These are phyloP conservation scores for Patella ulyssiponensis DNA, from an alignment of 2,888 invertebrate genomes.

Conservation along the genomic window DNA sequence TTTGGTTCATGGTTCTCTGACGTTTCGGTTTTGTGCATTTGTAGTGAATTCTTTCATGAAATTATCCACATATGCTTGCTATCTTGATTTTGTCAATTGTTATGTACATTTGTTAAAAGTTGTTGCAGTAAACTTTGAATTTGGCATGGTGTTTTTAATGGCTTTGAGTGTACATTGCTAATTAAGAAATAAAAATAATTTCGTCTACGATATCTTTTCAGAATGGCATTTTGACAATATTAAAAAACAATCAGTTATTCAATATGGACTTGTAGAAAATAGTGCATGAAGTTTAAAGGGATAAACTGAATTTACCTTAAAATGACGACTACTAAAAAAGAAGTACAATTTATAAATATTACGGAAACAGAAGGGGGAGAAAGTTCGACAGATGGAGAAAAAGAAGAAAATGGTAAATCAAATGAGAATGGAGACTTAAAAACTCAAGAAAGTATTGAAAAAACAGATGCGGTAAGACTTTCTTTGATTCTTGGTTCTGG, in stretches of 20 bases:
- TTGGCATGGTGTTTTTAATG: too few relatives aligned
- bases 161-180: neutral
- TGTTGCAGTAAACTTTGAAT: too few relatives aligned
- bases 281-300: neutral
- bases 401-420: neutral
- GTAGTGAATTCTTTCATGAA: too few relatives aligned
- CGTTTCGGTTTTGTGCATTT: too few relatives aligned
- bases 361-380: neutral
- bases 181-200: neutral
- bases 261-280: too few relatives aligned
- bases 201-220: neutral
- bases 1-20: too few relatives aligned
- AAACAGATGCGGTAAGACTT: neutral
- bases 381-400: constrained; percentile 6
- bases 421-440: neutral
- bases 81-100: too few relatives aligned
- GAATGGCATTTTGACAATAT: neutral
- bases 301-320: neutral
- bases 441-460: neutral
- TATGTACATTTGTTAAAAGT: too few relatives aligned
- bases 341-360: neutral
- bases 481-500: neutral
- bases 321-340: neutral
- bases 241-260: too few relatives aligned
- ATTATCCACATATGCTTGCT: too few relatives aligned